phyloP scores from a whole-genome alignment of 2,888 invertebrate genomes.

The Ormyrus nitidulus region DNA sequence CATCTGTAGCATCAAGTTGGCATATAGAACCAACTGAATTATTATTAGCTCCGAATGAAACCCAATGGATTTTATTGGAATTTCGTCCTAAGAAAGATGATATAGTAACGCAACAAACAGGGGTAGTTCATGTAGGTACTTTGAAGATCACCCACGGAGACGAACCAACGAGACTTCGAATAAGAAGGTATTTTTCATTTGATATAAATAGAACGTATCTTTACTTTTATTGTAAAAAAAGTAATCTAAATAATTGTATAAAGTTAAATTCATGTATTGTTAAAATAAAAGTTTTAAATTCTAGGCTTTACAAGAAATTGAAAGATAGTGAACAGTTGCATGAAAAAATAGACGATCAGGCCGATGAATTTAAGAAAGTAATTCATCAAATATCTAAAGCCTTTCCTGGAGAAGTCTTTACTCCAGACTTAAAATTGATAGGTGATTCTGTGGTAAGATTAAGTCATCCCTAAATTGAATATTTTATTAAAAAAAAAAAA shows the following conservation, averaged over 20 bases:
- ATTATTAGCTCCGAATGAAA: slow-evolving; percentile 74
- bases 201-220: too few species aligned
- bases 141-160: slow-evolving; percentile 77
- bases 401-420: slow-evolving; percentile 68
- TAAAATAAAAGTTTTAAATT: slow-evolving; percentile 18
- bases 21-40: slow-evolving; percentile 75
- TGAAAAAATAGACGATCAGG: slow-evolving; percentile 64
- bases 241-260: too few species aligned
- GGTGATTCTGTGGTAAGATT: slow-evolving; percentile 69
- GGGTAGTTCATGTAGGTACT: slow-evolving; percentile 75
- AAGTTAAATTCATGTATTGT: neutral
- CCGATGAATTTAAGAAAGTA: slow-evolving; percentile 65
- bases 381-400: slow-evolving; percentile 69
- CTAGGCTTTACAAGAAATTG: slow-evolving; percentile 70
- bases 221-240: too few species aligned
- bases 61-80: slow-evolving; percentile 72
- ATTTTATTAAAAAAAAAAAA: slow-evolving; percentile 1
- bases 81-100: slow-evolving; percentile 77
- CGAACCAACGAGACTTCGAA: slow-evolving; percentile 76
- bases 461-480: neutral
- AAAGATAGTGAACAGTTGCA: slow-evolving; percentile 66
- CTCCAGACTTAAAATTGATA: slow-evolving; percentile 67
- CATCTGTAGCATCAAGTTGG: slow-evolving; percentile 69
- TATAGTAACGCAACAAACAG: slow-evolving; percentile 71
- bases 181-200: slow-evolving; percentile 65